These are phyloP conservation scores for Sarcoramphus papa DNA, from an alignment of 2,797 vertebrate genomes.

Conservation along the genomic window DNA sequence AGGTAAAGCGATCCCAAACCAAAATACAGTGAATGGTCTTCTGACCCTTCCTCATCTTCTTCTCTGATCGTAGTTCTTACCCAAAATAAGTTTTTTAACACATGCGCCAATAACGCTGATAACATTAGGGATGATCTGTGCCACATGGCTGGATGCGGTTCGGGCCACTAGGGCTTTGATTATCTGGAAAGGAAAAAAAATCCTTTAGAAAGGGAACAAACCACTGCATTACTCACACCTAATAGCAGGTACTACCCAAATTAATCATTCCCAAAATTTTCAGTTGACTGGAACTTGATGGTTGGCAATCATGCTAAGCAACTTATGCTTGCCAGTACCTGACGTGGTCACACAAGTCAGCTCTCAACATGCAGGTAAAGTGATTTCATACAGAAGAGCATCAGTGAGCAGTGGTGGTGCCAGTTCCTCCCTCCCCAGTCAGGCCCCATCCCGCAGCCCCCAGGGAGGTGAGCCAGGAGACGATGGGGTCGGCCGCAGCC, in stretches of 20 bases:
- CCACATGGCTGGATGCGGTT: not conserved
- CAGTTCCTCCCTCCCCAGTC: not conserved
- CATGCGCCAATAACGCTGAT: not conserved
- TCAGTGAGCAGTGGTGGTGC: not conserved
- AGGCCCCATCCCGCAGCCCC: fast-evolving
- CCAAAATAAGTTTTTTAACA: not conserved
- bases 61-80: not conserved
- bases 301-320: not conserved
- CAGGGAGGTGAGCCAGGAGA: not conserved
- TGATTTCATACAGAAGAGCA: not conserved
- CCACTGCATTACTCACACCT: not conserved
- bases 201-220: not conserved
- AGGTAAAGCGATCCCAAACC: not conserved
- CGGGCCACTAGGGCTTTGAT: not conserved
- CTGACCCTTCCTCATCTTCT: not conserved
- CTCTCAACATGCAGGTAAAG: not conserved
- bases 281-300: not conserved
- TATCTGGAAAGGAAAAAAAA: not conserved
- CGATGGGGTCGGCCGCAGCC: fast-evolving
- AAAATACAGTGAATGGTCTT: not conserved
- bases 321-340: not conserved
- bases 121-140: not conserved
- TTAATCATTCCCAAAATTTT: not conserved
- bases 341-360: not conserved
- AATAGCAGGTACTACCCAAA: not conserved